Evolutionary conservation across 2,888 invertebrate genomes (phyloP).

Genomic region (Meiosimyza platycephala): DNA sequence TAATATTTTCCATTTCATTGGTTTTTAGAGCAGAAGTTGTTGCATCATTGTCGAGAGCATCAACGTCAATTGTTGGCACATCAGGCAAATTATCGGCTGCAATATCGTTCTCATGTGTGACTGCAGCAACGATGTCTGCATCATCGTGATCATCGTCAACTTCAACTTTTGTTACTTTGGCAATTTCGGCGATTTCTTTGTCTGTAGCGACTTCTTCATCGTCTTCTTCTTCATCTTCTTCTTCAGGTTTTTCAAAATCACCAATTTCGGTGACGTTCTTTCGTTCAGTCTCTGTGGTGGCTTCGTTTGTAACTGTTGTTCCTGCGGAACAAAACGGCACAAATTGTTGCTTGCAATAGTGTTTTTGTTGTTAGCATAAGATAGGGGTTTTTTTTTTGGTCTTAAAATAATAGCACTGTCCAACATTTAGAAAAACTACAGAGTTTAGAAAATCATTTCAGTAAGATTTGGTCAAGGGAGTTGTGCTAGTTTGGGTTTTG

Average conservation of each 20-base stretch:
- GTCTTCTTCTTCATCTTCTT: constrained; percentile 45
- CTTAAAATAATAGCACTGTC: not conserved
- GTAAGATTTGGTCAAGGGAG: too few relatives aligned
- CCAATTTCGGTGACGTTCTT: constrained; percentile 48
- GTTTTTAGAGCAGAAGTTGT: constrained; percentile 56
- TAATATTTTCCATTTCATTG: constrained; percentile 45
- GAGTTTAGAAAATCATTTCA: too few relatives aligned
- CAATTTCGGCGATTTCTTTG: constrained; percentile 14
- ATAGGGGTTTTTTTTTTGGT: constrained; percentile 16
- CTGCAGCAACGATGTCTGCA: not conserved
- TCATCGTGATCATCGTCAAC: constrained; percentile 32
- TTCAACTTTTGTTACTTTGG: constrained; percentile 51
- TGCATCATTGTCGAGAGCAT: constrained; percentile 37
- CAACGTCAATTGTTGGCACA: constrained; percentile 44
- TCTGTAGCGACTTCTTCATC: constrained; percentile 56
- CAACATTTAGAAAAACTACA: too few relatives aligned
- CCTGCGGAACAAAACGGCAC: constrained; percentile 62
- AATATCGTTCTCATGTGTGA: not conserved
- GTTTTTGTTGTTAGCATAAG: constrained; percentile 40
- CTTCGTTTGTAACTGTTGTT: constrained; percentile 52
- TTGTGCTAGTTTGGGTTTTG: too few relatives aligned
- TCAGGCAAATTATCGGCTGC: not conserved
- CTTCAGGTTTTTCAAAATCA: constrained; percentile 35
- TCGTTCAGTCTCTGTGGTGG: constrained; percentile 50
- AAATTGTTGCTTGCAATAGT: constrained; percentile 39